Conservation (phyloP, 2,888 invertebrate species). For the Netelia virgata region DNA sequence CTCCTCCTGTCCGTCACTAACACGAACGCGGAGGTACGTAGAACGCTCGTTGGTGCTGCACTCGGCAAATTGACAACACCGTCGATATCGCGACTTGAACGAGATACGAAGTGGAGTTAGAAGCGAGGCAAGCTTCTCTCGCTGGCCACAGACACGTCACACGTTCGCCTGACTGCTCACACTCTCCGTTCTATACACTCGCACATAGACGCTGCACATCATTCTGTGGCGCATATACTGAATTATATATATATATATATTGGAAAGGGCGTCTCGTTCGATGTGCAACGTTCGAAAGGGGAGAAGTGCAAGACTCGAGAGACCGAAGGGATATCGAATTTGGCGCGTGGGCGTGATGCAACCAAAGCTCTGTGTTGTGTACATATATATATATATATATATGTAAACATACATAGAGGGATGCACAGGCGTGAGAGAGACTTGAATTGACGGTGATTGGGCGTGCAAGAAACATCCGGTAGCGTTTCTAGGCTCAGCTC, state of each 20-base stretch:
- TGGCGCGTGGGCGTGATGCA: slow-evolving; percentile 61
- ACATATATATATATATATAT: slow-evolving; percentile 27
- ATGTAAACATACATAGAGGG: slow-evolving; percentile 14
- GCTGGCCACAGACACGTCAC: slow-evolving; percentile 1
- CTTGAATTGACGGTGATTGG: slow-evolving; percentile 80
- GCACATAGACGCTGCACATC: neutral
- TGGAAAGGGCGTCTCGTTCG: slow-evolving; percentile 44
- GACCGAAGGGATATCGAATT: slow-evolving; percentile 72
- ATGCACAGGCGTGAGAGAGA: slow-evolving; percentile 56
- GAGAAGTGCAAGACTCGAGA: slow-evolving; percentile 51
- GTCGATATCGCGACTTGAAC: slow-evolving; percentile 34
- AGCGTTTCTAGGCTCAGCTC: slow-evolving; percentile 71
- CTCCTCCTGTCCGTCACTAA: neutral
- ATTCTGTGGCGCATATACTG: neutral
- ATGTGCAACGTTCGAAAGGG: slow-evolving; percentile 45
- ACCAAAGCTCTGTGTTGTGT: slow-evolving; percentile 45
- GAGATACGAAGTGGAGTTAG: neutral
- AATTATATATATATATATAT: slow-evolving; percentile 6
- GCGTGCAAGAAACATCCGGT: slow-evolving; percentile 80
- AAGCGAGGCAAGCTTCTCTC: neutral
- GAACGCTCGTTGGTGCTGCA: neutral
- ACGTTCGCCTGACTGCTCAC: neutral
- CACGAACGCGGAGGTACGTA: neutral
- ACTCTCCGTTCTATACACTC: neutral
- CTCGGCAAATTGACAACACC: slow-evolving; percentile 27